phyloP scores from a whole-genome alignment of 1,140 invertebrate species.

The Lineus longissimus region DNA sequence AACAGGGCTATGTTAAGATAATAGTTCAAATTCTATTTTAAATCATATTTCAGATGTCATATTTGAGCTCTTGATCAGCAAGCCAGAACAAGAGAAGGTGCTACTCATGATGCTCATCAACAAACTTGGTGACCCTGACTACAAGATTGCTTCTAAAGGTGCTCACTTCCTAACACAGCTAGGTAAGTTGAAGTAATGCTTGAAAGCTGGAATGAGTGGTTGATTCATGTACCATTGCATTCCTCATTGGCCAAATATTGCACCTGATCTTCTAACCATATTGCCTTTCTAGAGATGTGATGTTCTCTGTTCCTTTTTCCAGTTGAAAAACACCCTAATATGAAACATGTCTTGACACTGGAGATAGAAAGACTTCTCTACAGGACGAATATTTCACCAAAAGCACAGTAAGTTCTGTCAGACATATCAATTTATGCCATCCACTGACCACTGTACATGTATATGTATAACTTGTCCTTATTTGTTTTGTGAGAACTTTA shows the following conservation, averaged over 20 bases:
- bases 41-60: slow-evolving; percentile 54
- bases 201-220: too few species aligned
- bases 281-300: slow-evolving; percentile 1
- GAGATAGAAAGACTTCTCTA: slow-evolving; percentile 90
- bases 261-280: too few species aligned
- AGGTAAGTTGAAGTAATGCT: slow-evolving; percentile 55
- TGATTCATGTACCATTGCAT: too few species aligned
- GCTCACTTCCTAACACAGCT: slow-evolving; percentile 81
- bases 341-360: slow-evolving; percentile 80
- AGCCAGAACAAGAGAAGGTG: slow-evolving; percentile 85
- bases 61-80: slow-evolving; percentile 72
- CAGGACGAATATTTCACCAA: slow-evolving; percentile 74
- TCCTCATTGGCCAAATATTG: too few species aligned
- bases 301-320: slow-evolving; percentile 18
- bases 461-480: too few species aligned
- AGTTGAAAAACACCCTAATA: slow-evolving; percentile 77
- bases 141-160: slow-evolving; percentile 81
- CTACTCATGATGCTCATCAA: slow-evolving; percentile 81
- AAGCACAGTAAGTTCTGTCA: slow-evolving; percentile 66
- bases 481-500: too few species aligned
- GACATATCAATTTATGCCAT: too few species aligned
- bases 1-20: too few species aligned
- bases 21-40: neutral
- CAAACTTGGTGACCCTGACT: slow-evolving; percentile 89
- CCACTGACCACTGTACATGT: too few species aligned